phyloP scores from a whole-genome alignment of 1,140 invertebrate genomes.

The Drosophila insularis region DNA sequence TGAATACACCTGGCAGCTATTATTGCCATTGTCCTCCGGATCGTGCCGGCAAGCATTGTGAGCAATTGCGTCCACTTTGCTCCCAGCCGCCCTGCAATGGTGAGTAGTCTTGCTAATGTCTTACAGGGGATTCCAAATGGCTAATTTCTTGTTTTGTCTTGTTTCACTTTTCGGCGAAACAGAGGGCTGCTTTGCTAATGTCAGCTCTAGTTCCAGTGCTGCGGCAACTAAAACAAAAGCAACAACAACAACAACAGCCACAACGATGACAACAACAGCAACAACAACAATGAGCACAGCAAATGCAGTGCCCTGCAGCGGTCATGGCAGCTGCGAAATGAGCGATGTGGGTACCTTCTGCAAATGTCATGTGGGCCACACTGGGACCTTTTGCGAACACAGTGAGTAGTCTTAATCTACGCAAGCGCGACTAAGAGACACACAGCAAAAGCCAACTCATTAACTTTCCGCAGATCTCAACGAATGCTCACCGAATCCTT shows the following conservation, averaged over 20 bases:
- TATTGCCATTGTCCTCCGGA: constrained; percentile 94
- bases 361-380: constrained; percentile 90
- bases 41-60: constrained; percentile 96
- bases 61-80: constrained; percentile 86
- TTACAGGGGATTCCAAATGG: background rate
- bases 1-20: constrained; percentile 93
- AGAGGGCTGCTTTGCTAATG: constrained; percentile 81
- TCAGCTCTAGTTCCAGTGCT: constrained; percentile 48
- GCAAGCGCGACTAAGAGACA: constrained; percentile 4
- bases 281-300: constrained; percentile 52
- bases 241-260: constrained; percentile 21
- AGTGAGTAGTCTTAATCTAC: constrained; percentile 83
- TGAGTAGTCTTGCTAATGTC: constrained; percentile 33
- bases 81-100: constrained; percentile 85
- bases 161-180: constrained; percentile 18
- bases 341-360: constrained; percentile 87
- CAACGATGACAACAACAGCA: background rate
- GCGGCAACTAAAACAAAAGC: constrained; percentile 20
- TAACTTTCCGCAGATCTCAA: constrained; percentile 88
- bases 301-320: constrained; percentile 86
- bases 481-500: constrained; percentile 90
- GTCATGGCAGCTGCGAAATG: constrained; percentile 90
- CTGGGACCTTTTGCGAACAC: constrained; percentile 89
- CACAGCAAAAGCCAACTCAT: constrained; percentile 65
- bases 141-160: background rate